Base-by-base conservation (phyloP, 2,888 invertebrate genomes). In the Lasioglossum calceatum region DNA sequence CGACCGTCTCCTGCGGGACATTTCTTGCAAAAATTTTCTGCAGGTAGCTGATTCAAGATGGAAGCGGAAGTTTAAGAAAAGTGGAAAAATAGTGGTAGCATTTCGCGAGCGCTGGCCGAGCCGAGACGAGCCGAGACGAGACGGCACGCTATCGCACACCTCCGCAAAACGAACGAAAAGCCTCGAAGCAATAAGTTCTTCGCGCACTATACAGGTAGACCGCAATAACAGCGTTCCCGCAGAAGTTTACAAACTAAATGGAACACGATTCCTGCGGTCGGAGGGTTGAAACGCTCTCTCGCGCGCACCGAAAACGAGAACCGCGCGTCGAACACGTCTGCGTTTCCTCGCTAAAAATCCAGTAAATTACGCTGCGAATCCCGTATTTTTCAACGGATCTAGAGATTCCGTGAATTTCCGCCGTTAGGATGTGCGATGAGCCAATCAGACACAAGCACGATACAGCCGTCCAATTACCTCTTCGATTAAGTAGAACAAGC, bases 181-280 rank as follows among this genome's bases (percentile, higher is more conserved):
- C 5, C 61, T 27, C 61, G 5, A 64, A 27, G 61, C 27, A 64
- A 32, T 32, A 64, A 64, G 27, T 32, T 64, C 27, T 64, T 64
- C 61, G 27, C 27, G 61, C 61, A 27, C 61, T 27, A 12, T 64
- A 64, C 61, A 32, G 61, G 61, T 64, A 64, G 61, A 64, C 61
- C 61, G 61, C 61, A 64, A 64, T 64, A 64, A 64, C 61, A 64
- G 27, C 61, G 61, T 64, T 64, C 61, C 61, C 61, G 61, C 27
- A 64, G 27, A 64, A 64, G 61, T 64, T 64, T 32, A 64, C 61
- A 16, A 64, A 64, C 61, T 64, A 64, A 64, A 64, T 64, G 27
- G 61, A 64, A 64, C 61, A 64, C 61, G 61, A 64, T 64, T 64
- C 16, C 61, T 16, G 61, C 61, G 61, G 61, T 27, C 61, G 32